Evolutionary conservation across 2,888 invertebrate species (phyloP), one percentile per base, ranked within the genome.

Genomic region (Hoplodrina ambigua): DNA sequence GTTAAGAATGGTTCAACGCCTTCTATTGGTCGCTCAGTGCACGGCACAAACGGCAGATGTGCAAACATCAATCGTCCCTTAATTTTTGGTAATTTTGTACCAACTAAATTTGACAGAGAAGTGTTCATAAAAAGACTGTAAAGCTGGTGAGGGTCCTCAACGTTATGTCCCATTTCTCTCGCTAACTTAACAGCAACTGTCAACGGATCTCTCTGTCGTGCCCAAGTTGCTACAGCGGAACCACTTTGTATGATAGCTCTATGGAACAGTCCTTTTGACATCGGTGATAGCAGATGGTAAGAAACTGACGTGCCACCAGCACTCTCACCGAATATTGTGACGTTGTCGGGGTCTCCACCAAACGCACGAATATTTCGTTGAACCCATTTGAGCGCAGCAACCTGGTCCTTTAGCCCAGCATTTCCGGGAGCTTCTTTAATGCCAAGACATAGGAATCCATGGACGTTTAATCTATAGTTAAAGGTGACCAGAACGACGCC

Each of bases 311-410:
- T 78, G 0, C 80, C 86, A 4, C 89, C 89, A 41, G 88, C 89
- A 53, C 89, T 89, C 55, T 89, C 88, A 0, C 89, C 89, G 53
- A 89, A 89, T 41, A 90, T 65, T 0, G 89, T 89, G 0, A 89
- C 86, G 53, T 88, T 87, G 2, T 87, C 84, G 1, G 88, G 85
- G 62, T 90, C 87, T 1, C 90, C 90, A 11, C 89, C 90, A n/a
- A 90, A 89, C 0, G 78, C 82, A 54, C 58, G 59, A 5, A 89
- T 89, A 69, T 90, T 90, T 10, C 68, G 72, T 63, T 85, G 74
- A 8, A 89, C 84, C 89, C 89, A 89, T 49, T 73, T 83, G 0
- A 89, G 70, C 0, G 89, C 89, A 8, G 86, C 88, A 0, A 89
- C 85, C 64, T 89, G 89, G 56, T 89, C 89, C 75, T 87, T 89